These are phyloP conservation scores for Odontophorus gujanensis DNA, from an alignment of 2,113 vertebrate genomes.

Conservation along the genomic window DNA sequence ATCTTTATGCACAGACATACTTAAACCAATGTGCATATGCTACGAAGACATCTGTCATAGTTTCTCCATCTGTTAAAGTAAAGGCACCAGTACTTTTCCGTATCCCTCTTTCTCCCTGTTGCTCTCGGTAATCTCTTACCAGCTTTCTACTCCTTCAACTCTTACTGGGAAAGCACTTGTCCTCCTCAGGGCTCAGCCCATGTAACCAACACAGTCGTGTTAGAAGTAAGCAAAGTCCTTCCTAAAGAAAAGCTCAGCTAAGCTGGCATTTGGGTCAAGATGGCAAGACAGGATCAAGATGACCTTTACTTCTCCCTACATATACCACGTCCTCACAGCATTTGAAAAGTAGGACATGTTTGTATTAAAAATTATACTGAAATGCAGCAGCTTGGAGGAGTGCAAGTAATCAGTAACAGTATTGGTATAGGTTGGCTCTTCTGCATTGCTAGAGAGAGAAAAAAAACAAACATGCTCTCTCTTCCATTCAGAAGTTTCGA, in stretches of 20 bases:
- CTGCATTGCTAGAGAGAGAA: background rate
- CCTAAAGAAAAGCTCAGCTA: background rate
- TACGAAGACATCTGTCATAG: background rate
- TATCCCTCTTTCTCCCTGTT: rapidly evolving
- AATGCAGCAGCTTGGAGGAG: background rate
- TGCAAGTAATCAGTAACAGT: background rate
- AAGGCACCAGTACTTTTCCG: background rate
- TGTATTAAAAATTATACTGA: background rate
- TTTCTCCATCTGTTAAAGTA: background rate
- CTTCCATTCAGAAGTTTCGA: background rate
- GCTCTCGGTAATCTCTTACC: background rate
- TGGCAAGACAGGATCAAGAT: background rate
- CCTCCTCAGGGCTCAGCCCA: background rate
- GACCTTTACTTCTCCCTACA: background rate
- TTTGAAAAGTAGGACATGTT: background rate
- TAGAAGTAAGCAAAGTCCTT: background rate
- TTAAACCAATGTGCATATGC: rapidly evolving
- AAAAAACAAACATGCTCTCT: background rate
- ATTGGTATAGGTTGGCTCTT: background rate
- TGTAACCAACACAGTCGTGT: background rate
- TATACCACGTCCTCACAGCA: background rate
- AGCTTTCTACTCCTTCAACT: background rate
- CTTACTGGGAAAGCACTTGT: rapidly evolving
- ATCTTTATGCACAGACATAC: rapidly evolving
- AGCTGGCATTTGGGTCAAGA: background rate